phyloP scores from a whole-genome alignment of 1,140 invertebrate genomes.

The Caerostris extrusa region DNA sequence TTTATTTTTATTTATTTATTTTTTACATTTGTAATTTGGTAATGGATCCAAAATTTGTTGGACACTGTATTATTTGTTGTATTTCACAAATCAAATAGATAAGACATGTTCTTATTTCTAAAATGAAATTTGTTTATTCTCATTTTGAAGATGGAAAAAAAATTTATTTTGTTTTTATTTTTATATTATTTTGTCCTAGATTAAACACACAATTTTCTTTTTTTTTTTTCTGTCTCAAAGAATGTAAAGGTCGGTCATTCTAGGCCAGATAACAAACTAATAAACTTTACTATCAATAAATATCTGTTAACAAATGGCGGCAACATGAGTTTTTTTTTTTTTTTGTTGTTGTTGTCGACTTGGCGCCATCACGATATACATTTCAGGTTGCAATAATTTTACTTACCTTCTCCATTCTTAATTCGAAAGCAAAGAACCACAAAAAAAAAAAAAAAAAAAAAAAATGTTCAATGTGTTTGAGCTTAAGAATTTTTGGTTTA shows the following conservation, averaged over 20 bases:
- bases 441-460: too few relatives aligned
- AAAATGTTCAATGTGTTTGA: too few relatives aligned
- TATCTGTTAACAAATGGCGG: conserved; percentile 35
- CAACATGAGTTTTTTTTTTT: not conserved
- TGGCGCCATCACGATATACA: conserved; percentile 34
- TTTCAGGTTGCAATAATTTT: not conserved
- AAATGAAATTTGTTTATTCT: too few relatives aligned
- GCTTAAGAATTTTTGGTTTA: too few relatives aligned
- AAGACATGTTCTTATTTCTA: too few relatives aligned
- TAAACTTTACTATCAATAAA: not conserved
- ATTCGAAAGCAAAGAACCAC: too few relatives aligned
- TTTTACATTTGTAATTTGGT: too few relatives aligned
- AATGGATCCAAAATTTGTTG: too few relatives aligned
- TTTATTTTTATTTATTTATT: too few relatives aligned
- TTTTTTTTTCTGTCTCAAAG: not conserved
- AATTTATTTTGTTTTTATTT: not conserved
- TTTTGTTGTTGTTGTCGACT: not conserved
- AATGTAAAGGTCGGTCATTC: conserved; percentile 43
- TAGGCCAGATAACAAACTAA: conserved; percentile 21
- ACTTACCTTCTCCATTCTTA: not conserved
- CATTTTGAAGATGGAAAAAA: not conserved
- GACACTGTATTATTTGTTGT: too few relatives aligned
- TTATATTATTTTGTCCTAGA: not conserved
- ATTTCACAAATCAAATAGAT: too few relatives aligned
- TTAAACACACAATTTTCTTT: not conserved